These are phyloP conservation scores for Didymodactylos carnosus DNA, from an alignment of 2,888 invertebrate genomes.

Conservation along the genomic window DNA sequence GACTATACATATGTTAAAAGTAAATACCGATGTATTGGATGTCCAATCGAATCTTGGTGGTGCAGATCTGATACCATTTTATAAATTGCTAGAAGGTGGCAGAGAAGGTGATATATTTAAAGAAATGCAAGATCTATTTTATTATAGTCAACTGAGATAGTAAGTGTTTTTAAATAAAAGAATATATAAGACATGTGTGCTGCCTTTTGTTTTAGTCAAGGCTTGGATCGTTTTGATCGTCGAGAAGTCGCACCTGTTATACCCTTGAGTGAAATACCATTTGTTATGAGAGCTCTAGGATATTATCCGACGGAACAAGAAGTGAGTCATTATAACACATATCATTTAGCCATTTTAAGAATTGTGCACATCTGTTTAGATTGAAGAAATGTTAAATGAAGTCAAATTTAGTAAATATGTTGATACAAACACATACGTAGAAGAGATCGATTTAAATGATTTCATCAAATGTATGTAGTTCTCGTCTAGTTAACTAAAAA, in stretches of 20 bases:
- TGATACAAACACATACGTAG: slow-evolving; percentile 33
- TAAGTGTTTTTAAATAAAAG: too few relatives aligned
- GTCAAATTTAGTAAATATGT: slow-evolving; percentile 37
- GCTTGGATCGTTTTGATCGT: slow-evolving; percentile 46
- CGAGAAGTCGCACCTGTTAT: slow-evolving; percentile 45
- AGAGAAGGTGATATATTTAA: slow-evolving; percentile 49
- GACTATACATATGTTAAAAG: slow-evolving; percentile 40
- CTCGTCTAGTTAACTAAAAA: too few relatives aligned
- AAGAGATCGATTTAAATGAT: slow-evolving; percentile 44
- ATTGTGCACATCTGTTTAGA: slow-evolving; percentile 20
- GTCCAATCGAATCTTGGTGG: slow-evolving; percentile 32
- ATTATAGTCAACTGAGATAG: slow-evolving; percentile 53
- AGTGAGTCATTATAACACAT: too few relatives aligned
- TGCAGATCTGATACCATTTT: slow-evolving; percentile 44
- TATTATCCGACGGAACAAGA: slow-evolving; percentile 55
- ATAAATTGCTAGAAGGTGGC: slow-evolving; percentile 50
- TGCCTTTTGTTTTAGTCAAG: slow-evolving; percentile 37
- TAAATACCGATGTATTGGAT: slow-evolving; percentile 25
- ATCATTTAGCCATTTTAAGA: neutral
- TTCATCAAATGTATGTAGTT: slow-evolving; percentile 28
- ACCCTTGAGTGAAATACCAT: slow-evolving; percentile 48
- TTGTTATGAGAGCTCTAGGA: slow-evolving; percentile 53
- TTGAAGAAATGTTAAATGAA: slow-evolving; percentile 35
- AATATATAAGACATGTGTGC: neutral
- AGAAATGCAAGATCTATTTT: slow-evolving; percentile 54